Conservation (phyloP, 2,113 vertebrate species). For the Hypocryptadius cinnamomeus region DNA sequence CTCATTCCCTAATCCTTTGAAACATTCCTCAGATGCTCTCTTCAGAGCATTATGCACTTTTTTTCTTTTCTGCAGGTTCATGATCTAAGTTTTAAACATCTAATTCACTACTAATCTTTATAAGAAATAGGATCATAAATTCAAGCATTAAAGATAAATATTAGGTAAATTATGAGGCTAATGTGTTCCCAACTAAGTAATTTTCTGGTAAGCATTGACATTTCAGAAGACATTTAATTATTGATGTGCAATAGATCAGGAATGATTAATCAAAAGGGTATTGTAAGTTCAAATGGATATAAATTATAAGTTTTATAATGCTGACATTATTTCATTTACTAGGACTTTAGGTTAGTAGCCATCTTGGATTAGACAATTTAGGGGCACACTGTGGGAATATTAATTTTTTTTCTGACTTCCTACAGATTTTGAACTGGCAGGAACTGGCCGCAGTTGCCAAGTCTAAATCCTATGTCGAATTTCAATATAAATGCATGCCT, state of each 20-base stretch:
- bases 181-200: conserved; percentile 38
- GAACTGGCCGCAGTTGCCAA: background rate
- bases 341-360: conserved; percentile 13
- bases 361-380: background rate
- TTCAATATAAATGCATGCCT: background rate
- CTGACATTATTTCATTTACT: conserved; percentile 45
- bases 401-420: conserved; percentile 3
- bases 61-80: background rate
- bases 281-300: conserved; percentile 28
- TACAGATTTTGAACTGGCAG: background rate
- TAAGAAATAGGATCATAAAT: conserved; percentile 39
- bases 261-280: conserved; percentile 53
- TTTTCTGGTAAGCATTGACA: conserved; percentile 60
- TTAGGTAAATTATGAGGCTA: conserved; percentile 42
- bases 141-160: conserved; percentile 41
- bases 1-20: background rate
- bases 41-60: background rate
- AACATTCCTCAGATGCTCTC: background rate
- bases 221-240: conserved; percentile 46
- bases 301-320: conserved; percentile 48
- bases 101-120: conserved; percentile 16
- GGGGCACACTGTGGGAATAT: background rate
- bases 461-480: background rate
- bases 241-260: conserved; percentile 43
- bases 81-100: background rate